Conservation (phyloP, 2,888 invertebrate species). For the Spatulosminthurus flaviceps region DNA sequence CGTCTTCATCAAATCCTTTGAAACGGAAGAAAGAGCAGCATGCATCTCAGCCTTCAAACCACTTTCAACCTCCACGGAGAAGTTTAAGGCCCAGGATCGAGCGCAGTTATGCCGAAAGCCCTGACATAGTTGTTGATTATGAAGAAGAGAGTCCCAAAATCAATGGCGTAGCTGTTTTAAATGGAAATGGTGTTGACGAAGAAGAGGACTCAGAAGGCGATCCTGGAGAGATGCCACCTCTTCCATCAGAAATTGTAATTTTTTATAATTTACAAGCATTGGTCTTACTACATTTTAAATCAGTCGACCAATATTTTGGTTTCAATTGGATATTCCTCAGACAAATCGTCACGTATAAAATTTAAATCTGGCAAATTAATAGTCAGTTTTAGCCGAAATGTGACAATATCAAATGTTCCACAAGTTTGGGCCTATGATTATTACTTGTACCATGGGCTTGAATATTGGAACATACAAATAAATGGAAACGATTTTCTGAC, state of each 20-base stretch:
- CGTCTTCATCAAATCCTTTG: slow-evolving; percentile 43
- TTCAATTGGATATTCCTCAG: no score
- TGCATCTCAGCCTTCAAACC: slow-evolving; percentile 21
- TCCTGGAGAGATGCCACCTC: slow-evolving; percentile 74
- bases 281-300: background rate
- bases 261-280: background rate
- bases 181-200: slow-evolving; percentile 71
- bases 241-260: slow-evolving; percentile 75
- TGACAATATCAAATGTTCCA: slow-evolving; percentile 46
- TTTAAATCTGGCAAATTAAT: slow-evolving; percentile 20
- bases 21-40: slow-evolving; percentile 62
- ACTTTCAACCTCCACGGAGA: slow-evolving; percentile 68
- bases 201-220: slow-evolving; percentile 71
- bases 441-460: slow-evolving; percentile 40
- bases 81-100: slow-evolving; percentile 85
- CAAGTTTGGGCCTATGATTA: slow-evolving; percentile 47
- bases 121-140: slow-evolving; percentile 70
- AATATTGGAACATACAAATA: slow-evolving; percentile 48
- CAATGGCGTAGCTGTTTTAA: slow-evolving; percentile 67
- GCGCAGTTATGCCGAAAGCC: slow-evolving; percentile 86
- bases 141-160: slow-evolving; percentile 69
- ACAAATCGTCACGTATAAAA: slow-evolving; percentile 32
- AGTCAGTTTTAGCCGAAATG: slow-evolving; percentile 39
- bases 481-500: background rate
- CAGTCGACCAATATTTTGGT: no score